Evolutionary conservation across 1,140 invertebrate species (phyloP).

Genomic region (Aphidius gifuensis): DNA sequence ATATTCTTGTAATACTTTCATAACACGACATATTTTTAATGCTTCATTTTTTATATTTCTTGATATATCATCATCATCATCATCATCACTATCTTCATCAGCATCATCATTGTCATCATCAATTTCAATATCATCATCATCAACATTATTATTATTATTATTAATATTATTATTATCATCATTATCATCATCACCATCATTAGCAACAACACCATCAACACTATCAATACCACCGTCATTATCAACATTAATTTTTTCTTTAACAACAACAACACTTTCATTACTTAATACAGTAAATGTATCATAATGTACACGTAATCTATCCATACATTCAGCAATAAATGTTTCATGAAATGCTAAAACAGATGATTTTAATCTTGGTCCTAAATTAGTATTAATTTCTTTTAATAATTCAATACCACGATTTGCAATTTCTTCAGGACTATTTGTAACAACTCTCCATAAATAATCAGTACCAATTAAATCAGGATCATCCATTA

Average conservation of each 20-base stretch:
- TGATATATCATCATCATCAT: slow-evolving; percentile 41
- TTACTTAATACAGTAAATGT: slow-evolving; percentile 64
- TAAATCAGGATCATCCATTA: slow-evolving; percentile 83
- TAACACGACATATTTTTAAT: slow-evolving; percentile 88
- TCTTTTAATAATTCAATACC: slow-evolving; percentile 90
- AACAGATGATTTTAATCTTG: slow-evolving; percentile 72
- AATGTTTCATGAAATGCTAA: slow-evolving; percentile 85
- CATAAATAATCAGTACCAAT: slow-evolving; percentile 96
- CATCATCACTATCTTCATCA: slow-evolving; percentile 48
- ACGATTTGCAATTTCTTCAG: slow-evolving; percentile 87
- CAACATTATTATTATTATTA: slow-evolving; percentile 48
- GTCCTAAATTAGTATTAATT: slow-evolving; percentile 90
- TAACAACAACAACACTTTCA: slow-evolving; percentile 54
- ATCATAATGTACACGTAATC: slow-evolving; percentile 80
- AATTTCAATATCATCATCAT: no score
- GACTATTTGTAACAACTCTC: slow-evolving; percentile 85
- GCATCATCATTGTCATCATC: no score
- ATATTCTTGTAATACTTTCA: slow-evolving; percentile 94
- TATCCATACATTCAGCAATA: slow-evolving; percentile 84
- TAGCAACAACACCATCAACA: slow-evolving; percentile 49
- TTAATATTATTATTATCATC: slow-evolving; percentile 29
- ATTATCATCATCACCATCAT: slow-evolving; percentile 50
- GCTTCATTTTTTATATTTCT: slow-evolving; percentile 66
- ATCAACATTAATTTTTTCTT: slow-evolving; percentile 57
- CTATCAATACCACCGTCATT: slow-evolving; percentile 48